These are phyloP conservation scores for Melanerpes aurifrons DNA, from an alignment of 2,113 vertebrate species.

Conservation along the genomic window DNA sequence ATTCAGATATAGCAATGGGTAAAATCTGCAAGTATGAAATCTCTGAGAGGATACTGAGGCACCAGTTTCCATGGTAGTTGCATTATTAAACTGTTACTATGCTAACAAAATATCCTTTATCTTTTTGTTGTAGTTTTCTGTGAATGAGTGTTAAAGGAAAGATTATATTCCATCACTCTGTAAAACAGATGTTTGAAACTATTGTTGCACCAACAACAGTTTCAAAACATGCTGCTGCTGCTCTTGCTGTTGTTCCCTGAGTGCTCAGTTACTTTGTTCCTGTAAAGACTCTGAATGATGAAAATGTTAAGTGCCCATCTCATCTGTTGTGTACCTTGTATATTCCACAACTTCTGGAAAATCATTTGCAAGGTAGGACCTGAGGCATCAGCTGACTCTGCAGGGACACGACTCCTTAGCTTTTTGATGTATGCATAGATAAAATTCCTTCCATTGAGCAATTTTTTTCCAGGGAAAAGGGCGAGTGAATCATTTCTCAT, in stretches of 20 bases:
- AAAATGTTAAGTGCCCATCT: neutral
- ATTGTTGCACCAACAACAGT: neutral
- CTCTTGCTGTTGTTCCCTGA: neutral
- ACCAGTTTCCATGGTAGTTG: neutral
- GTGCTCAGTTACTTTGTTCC: neutral
- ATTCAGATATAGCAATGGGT: neutral
- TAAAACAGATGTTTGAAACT: neutral
- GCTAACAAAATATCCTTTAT: neutral
- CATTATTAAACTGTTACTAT: neutral
- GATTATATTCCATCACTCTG: neutral
- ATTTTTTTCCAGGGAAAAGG: neutral
- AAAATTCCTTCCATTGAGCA: neutral
- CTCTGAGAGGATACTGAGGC: neutral
- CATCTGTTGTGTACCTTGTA: neutral
- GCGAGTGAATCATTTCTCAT: neutral
- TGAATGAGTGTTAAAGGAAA: neutral
- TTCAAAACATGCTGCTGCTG: neutral
- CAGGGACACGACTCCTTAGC: neutral
- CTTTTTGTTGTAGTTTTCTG: neutral
- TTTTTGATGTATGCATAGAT: neutral
- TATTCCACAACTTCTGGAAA: neutral
- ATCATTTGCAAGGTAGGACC: neutral
- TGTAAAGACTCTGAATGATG: neutral
- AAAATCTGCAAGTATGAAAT: neutral
- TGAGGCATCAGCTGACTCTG: neutral